A percentile compares a stretch with the other conserved stretches of the same genome.
These are phyloP conservation scores for Aeoliscus strigatus DNA, from an alignment of 2,797 vertebrate species.

Conservation along the genomic window DNA sequence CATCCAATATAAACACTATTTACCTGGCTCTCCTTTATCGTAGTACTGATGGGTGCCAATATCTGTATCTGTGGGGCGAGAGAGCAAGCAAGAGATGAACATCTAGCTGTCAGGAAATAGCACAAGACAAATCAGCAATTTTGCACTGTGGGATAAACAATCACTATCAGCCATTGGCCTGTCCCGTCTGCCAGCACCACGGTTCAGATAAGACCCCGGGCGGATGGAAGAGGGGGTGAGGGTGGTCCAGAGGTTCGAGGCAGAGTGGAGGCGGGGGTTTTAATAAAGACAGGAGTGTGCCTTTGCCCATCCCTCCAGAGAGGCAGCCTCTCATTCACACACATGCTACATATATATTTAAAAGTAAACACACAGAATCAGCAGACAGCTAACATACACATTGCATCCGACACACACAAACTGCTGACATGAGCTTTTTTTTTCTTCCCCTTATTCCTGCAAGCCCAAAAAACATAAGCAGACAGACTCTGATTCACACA, in stretches of 20 bases:
- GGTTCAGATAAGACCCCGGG: slow-evolving; percentile 66
- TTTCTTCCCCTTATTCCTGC: slow-evolving; percentile 56
- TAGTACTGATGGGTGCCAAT: slow-evolving; percentile 90
- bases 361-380: slow-evolving; percentile 31
- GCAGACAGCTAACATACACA: slow-evolving; percentile 5
- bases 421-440: slow-evolving; percentile 60
- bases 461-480: slow-evolving; percentile 62
- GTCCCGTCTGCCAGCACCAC: slow-evolving; percentile 71
- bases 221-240: slow-evolving; percentile 17
- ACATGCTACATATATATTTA: slow-evolving; percentile 40
- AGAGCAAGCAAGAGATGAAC: slow-evolving; percentile 54
- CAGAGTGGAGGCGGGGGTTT: slow-evolving; percentile 44
- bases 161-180: slow-evolving; percentile 73
- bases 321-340: slow-evolving; percentile 44
- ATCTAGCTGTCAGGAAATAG: slow-evolving; percentile 72
- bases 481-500: slow-evolving; percentile 54
- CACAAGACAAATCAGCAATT: slow-evolving; percentile 74
- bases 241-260: slow-evolving; percentile 29
- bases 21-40: slow-evolving; percentile 91
- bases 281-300: slow-evolving; percentile 64
- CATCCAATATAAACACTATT: slow-evolving; percentile 70
- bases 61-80: slow-evolving; percentile 81
- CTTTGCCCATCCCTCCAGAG: slow-evolving; percentile 46
- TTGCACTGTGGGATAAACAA: slow-evolving; percentile 75
- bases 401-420: slow-evolving; percentile 35